A percentile compares a stretch with the other conserved stretches of the same genome.
Evolutionary conservation across 2,113 vertebrate species (phyloP).

Genomic region (Hucho hucho): DNA sequence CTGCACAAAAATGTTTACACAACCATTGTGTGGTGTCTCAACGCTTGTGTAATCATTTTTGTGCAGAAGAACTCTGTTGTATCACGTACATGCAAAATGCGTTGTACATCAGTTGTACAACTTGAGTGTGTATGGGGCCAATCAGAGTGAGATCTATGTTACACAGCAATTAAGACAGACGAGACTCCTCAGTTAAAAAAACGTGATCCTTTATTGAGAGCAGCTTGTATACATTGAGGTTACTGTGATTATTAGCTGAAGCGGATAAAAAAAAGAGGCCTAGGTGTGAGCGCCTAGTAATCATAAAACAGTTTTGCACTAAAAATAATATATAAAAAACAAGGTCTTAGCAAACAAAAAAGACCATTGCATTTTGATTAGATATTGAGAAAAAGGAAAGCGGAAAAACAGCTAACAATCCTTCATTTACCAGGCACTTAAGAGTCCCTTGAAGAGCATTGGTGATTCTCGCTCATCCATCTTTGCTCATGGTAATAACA

Average conservation of each 20-base stretch:
- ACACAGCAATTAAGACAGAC: neutral
- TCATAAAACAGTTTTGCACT: constrained; percentile 56
- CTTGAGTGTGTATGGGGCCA: too few relatives aligned
- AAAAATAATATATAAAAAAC: constrained; percentile 65
- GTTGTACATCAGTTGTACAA: too few relatives aligned
- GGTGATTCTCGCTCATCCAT: constrained; percentile 54
- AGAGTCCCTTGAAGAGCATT: constrained; percentile 55
- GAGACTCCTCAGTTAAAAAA: constrained; percentile 59
- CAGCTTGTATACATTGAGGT: constrained; percentile 81
- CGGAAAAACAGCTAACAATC: constrained; percentile 73
- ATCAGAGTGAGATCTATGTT: too few relatives aligned
- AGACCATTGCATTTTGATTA: constrained; percentile 69
- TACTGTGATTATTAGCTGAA: constrained; percentile 72
- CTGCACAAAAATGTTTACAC: too few relatives aligned
- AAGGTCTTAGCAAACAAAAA: constrained; percentile 64
- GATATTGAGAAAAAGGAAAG: constrained; percentile 60
- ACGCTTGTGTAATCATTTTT: too few relatives aligned
- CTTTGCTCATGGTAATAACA: constrained; percentile 46
- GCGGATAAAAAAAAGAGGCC: constrained; percentile 58
- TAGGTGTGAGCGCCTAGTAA: constrained; percentile 67
- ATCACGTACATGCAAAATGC: too few relatives aligned
- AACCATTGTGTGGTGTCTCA: too few relatives aligned
- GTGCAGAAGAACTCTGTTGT: too few relatives aligned
- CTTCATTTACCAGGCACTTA: constrained; percentile 98
- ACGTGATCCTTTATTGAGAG: constrained; percentile 91